Evolutionary conservation across 35 echinoderm and acorn worm species (phyloP), one percentile per base, ranked within the genome.

Genomic region (Chiridota heheva): DNA sequence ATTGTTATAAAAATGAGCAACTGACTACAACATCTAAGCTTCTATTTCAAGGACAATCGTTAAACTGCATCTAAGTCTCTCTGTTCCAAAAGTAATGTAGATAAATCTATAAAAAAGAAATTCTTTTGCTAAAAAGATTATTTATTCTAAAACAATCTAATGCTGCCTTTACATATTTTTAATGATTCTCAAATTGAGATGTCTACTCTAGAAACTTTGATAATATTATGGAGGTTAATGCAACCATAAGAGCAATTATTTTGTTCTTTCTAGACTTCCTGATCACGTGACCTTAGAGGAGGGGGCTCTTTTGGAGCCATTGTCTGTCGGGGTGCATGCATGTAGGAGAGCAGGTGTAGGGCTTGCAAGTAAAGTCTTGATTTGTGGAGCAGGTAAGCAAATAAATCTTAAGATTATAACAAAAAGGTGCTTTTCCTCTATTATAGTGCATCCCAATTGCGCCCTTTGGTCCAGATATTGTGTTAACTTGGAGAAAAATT

Each of bases 251-350:
- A 15, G 62, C 59, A 31, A 8, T 46, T n/a, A 24, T 33, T 26
- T 79, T 27, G 39, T 32, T 26, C 7, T 60, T 49, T n/a, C n/a
- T 49, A 96, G 92, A 76, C 70, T 96, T 38, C 92, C 92, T 77
- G 87, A 87, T 70, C 82, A 96, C 87, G 92, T 96, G 26, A 83
- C 87, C 29, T 39, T 96, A 35, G 92, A 96, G 60, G 92, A 96
- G 71, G 92, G 92, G 4, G 92, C 92, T 7, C 83, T 96, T 26
- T 44, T 96, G 39, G 92, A 96, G 51, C 92, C 92, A 33, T 76
- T 96, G 10, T 90, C 92, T 69, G 92, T 96, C 3, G 92, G 87
- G n/a, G 88, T 90, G 3, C 88, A 96, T 83, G 82, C 92, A n/a
- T 96, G 92, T 64, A 83, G 78, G 4, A 58, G 92, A 60, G 87